Evolutionary conservation across 2,113 vertebrate genomes (phyloP).

Genomic region (Tenrec ecaudatus): DNA sequence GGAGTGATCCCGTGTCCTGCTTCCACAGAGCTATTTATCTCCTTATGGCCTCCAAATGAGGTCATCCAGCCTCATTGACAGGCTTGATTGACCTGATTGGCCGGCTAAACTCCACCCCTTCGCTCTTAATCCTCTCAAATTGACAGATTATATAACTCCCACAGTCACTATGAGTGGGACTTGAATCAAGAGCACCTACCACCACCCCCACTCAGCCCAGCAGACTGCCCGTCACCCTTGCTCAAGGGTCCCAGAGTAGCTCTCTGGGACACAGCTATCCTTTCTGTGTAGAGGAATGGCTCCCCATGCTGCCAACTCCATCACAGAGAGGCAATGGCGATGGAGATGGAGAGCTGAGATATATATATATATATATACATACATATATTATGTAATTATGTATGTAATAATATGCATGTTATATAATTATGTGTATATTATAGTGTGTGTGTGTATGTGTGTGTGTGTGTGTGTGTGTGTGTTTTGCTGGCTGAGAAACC

Average conservation of each 20-base stretch:
- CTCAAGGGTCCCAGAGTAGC: neutral
- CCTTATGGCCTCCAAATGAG: too few relatives aligned
- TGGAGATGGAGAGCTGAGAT: neutral
- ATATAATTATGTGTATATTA: too few relatives aligned
- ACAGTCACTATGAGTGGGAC: neutral
- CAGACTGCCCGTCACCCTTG: rapidly evolving
- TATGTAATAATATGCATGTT: too few relatives aligned
- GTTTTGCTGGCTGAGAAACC: constrained; percentile 46
- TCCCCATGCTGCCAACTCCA: neutral
- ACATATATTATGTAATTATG: too few relatives aligned
- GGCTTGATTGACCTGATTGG: too few relatives aligned
- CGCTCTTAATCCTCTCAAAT: too few relatives aligned
- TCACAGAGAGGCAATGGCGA: neutral
- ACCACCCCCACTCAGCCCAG: neutral
- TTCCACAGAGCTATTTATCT: too few relatives aligned
- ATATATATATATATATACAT: neutral
- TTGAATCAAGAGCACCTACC: neutral
- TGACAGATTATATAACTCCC: too few relatives aligned
- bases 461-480: neutral
- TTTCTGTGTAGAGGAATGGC: neutral
- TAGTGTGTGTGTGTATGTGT: neutral
- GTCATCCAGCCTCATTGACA: too few relatives aligned
- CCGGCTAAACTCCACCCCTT: too few relatives aligned
- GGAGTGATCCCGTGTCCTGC: too few relatives aligned
- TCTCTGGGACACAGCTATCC: neutral